phyloP scores from a whole-genome alignment of 2,797 vertebrate species.

The Gymnoscopelus microlampas region DNA sequence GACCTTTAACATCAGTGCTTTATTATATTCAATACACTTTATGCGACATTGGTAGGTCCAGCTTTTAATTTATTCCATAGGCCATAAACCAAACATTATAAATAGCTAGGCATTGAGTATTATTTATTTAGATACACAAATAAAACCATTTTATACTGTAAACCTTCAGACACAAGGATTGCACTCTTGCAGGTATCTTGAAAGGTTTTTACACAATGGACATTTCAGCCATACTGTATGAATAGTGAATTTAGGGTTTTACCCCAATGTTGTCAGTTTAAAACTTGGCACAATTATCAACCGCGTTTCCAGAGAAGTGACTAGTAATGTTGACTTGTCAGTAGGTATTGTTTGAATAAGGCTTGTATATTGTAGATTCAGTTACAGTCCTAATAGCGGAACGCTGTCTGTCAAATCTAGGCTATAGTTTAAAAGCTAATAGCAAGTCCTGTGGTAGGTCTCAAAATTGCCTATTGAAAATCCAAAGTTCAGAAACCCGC shows the following conservation, averaged over 20 bases:
- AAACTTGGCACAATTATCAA: not conserved
- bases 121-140: not conserved
- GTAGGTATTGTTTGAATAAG: conserved; percentile 31
- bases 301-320: conserved; percentile 6
- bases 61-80: not conserved
- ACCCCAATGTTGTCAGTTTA: not conserved
- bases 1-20: not conserved
- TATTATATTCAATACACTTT: not conserved
- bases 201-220: conserved; percentile 14
- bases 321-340: conserved; percentile 41
- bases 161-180: too few relatives aligned
- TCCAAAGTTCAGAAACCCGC: too few relatives aligned
- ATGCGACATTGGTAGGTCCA: not conserved
- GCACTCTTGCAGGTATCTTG: conserved; percentile 1
- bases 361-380: conserved; percentile 17
- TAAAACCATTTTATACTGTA: too few relatives aligned
- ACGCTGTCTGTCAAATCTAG: too few relatives aligned
- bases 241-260: too few relatives aligned
- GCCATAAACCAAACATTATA: conserved; percentile 2
- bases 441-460: too few relatives aligned
- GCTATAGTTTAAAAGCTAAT: too few relatives aligned
- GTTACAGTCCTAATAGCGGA: not conserved
- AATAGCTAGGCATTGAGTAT: not conserved
- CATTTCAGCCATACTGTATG: conserved; percentile 11
- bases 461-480: too few relatives aligned